Conservation (phyloP, 2,113 vertebrate genomes). For the Tricholaema leucomelas region DNA sequence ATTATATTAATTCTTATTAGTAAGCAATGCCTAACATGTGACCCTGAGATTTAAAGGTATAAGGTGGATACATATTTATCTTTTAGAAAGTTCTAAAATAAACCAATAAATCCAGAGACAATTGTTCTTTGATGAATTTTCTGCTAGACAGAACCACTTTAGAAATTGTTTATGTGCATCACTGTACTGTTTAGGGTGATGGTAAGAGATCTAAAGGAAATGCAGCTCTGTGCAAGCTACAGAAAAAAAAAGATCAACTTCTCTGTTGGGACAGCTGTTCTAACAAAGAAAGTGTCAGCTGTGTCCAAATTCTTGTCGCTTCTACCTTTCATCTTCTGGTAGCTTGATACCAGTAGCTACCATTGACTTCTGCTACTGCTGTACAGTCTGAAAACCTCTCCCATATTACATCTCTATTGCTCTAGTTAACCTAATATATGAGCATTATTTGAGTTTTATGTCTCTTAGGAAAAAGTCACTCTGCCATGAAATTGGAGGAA, state of each 20-base stretch:
- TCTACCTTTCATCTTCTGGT: not conserved
- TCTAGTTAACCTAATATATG: not conserved
- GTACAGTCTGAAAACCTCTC: not conserved
- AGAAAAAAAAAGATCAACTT: not conserved
- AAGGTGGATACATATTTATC: not conserved
- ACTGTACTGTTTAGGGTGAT: not conserved
- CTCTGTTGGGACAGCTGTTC: not conserved
- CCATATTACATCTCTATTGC: not conserved
- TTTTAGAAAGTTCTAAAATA: slow-evolving; percentile 11
- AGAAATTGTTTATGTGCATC: not conserved
- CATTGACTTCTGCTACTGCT: not conserved
- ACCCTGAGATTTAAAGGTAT: not conserved
- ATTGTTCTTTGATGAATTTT: slow-evolving; percentile 22
- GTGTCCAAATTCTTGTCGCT: not conserved
- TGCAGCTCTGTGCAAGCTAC: not conserved
- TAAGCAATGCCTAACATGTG: not conserved
- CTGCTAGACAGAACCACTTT: not conserved
- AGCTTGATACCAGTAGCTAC: not conserved
- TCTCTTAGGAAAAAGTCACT: not conserved
- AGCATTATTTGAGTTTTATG: not conserved
- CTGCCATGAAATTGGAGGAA: not conserved
- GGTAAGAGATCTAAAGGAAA: not conserved
- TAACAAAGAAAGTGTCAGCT: not conserved
- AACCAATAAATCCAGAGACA: not conserved
- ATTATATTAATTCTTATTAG: not conserved